Conservation (phyloP, 2,888 invertebrate species). For the Bimastos eiseni region DNA sequence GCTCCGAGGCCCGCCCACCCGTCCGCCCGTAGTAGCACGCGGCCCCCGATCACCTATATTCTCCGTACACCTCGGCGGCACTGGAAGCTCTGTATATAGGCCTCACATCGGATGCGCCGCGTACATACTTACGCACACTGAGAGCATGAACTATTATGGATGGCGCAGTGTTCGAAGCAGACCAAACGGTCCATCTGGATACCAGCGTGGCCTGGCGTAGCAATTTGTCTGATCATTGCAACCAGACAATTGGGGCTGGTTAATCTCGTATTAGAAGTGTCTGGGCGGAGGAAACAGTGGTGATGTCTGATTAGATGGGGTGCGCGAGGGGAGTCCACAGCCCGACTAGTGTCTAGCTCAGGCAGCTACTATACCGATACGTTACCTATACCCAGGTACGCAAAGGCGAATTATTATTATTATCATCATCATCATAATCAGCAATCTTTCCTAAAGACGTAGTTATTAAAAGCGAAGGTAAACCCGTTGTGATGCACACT, state of each 20-base stretch:
- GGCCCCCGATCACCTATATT: not conserved
- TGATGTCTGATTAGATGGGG: not conserved
- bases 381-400: not conserved
- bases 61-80: not conserved
- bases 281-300: not conserved
- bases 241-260: not conserved
- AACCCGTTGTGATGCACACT: not conserved
- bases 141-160: slow-evolving; percentile 15
- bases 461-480: slow-evolving; percentile 13
- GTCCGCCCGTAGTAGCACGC: not conserved
- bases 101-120: not conserved
- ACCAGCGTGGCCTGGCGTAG: not conserved
- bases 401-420: not conserved
- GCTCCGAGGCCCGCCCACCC: not conserved
- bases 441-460: not conserved
- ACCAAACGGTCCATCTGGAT: not conserved
- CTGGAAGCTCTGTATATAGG: not conserved
- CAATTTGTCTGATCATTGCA: not conserved
- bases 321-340: too few species aligned
- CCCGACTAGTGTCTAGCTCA: not conserved
- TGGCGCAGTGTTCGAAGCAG: not conserved
- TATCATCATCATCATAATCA: not conserved
- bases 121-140: slow-evolving; percentile 21
- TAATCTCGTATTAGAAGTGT: not conserved
- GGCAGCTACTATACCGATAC: not conserved